phyloP scores from a whole-genome alignment of 2,113 vertebrate genomes.

The Cricetomys ansorgei region DNA sequence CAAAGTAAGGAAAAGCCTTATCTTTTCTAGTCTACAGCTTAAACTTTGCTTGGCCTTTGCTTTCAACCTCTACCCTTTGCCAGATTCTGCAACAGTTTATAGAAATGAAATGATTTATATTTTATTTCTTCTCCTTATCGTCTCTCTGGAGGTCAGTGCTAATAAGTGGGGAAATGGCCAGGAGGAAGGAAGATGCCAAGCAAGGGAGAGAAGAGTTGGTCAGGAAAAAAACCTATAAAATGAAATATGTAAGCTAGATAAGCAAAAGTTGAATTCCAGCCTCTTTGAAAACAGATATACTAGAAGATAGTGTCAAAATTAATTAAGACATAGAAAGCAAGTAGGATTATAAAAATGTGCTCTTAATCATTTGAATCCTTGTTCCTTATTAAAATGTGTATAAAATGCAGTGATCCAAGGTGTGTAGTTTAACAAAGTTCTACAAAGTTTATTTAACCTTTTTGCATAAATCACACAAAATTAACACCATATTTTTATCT shows the following conservation, averaged over 20 bases:
- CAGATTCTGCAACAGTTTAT: conserved; percentile 66
- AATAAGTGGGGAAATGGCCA: conserved; percentile 65
- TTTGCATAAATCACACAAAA: conserved; percentile 47
- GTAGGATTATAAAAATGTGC: conserved; percentile 9
- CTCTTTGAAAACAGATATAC: conserved; percentile 58
- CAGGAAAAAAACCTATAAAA: conserved; percentile 19
- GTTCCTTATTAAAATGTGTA: conserved; percentile 31
- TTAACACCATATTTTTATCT: conserved; percentile 20
- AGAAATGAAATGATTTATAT: conserved; percentile 65
- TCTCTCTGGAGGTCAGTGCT: conserved; percentile 36
- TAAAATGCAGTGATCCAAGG: conserved; percentile 1
- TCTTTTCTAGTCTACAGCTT: conserved; percentile 42
- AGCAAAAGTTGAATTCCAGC: conserved; percentile 41
- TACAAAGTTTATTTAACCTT: conserved; percentile 51
- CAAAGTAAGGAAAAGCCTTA: conserved; percentile 27
- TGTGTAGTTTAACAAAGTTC: background rate
- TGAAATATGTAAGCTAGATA: conserved; percentile 48
- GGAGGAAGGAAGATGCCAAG: conserved; percentile 26
- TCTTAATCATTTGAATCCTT: conserved; percentile 27
- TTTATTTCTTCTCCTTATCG: conserved; percentile 67
- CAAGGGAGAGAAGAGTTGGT: background rate
- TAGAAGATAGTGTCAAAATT: conserved; percentile 52
- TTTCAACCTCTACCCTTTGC: conserved; percentile 62
- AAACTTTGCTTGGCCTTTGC: conserved; percentile 66
- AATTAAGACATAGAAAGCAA: conserved; percentile 61